These are phyloP conservation scores for Bombus balteatus DNA, from an alignment of 1,140 invertebrate genomes.

Conservation along the genomic window DNA sequence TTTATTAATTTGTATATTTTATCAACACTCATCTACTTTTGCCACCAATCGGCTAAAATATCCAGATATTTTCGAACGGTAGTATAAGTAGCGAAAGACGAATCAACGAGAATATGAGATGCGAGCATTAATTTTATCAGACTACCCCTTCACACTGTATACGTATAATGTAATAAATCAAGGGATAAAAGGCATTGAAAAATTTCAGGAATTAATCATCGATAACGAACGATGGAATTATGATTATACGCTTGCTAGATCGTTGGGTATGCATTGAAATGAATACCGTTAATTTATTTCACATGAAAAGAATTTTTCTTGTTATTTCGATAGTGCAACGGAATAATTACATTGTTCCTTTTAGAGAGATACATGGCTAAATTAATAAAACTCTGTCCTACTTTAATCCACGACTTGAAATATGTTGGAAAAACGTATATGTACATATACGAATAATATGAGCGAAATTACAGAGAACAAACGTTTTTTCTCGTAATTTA, in stretches of 20 bases:
- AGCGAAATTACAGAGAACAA: neutral
- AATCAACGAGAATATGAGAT: too few relatives aligned
- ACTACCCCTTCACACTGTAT: neutral
- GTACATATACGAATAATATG: neutral
- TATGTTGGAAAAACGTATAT: too few relatives aligned
- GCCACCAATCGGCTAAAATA: too few relatives aligned
- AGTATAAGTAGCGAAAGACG: neutral
- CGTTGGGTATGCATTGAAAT: neutral
- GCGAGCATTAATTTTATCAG: neutral
- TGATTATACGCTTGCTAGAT: neutral
- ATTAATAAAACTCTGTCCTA: neutral
- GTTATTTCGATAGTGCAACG: neutral
- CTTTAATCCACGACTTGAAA: neutral
- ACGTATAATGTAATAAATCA: neutral
- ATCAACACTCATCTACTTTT: too few relatives aligned
- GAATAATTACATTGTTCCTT: neutral
- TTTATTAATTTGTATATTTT: too few relatives aligned
- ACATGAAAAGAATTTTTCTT: neutral
- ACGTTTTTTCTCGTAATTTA: neutral
- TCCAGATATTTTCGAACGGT: too few relatives aligned
- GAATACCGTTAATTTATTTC: slow-evolving; percentile 5
- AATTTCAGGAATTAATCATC: neutral
- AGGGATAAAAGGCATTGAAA: neutral
- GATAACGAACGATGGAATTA: neutral
- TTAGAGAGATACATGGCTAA: neutral